Percentiles rank a stretch among this genome's conserved stretches.
Evolutionary conservation across 1,140 invertebrate species (phyloP).

Genomic region (Lordiphosa clarofinis): DNA sequence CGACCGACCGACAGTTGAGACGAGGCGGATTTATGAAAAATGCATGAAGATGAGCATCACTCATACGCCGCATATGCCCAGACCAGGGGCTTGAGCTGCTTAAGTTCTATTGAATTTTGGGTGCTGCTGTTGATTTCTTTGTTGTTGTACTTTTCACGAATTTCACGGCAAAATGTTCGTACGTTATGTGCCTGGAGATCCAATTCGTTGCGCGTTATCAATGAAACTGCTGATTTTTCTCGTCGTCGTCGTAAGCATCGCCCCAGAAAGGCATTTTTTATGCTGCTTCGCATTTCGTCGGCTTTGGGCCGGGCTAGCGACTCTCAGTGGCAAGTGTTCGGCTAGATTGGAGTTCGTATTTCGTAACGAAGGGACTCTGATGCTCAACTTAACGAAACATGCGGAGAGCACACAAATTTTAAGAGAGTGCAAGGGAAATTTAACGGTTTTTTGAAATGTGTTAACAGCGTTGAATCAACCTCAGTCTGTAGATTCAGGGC

Average conservation of each 20-base stretch:
- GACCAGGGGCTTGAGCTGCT: neutral
- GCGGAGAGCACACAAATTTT: too few species aligned
- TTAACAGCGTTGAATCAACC: too few species aligned
- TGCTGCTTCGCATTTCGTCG: conserved; percentile 4
- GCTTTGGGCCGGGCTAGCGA: conserved; percentile 8
- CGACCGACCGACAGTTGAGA: conserved; percentile 5
- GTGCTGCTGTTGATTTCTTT: too few species aligned
- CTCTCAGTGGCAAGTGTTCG: conserved; percentile 12
- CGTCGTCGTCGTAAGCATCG: conserved; percentile 70
- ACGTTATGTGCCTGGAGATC: conserved; percentile 46
- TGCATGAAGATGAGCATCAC: conserved; percentile 20
- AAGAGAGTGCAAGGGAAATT: too few species aligned
- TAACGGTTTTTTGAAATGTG: too few species aligned
- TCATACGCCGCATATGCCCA: conserved; percentile 16
- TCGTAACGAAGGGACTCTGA: too few species aligned
- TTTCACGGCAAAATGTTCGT: conserved; percentile 25
- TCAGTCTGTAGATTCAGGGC: too few species aligned
- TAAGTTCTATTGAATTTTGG: conserved; percentile 1
- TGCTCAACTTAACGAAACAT: too few species aligned
- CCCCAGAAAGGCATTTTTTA: conserved; percentile 42
- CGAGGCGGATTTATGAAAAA: conserved; percentile 30
- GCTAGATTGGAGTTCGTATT: neutral
- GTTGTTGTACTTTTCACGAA: conserved; percentile 15
- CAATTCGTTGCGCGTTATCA: conserved; percentile 72
- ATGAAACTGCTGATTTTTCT: conserved; percentile 74